Percentiles rank a stretch among this genome's conserved stretches.
Conservation (phyloP, 2,797 vertebrate species). For the Periophthalmus magnuspinnatus region DNA sequence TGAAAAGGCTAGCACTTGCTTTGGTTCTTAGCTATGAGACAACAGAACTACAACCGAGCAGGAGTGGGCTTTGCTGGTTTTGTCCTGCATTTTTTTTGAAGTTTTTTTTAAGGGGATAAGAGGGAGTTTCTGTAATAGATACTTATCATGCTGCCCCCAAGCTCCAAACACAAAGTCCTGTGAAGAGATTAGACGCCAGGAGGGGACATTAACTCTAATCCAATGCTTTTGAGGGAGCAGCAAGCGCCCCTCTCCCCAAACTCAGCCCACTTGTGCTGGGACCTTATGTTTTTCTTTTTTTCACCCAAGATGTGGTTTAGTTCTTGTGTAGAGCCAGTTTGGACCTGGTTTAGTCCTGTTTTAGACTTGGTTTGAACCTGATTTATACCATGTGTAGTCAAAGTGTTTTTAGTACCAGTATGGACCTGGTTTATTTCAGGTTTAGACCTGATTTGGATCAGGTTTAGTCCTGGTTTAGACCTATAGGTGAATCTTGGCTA, state of each 20-base stretch:
- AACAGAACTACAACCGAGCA: conserved; percentile 69
- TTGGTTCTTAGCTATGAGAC: conserved; percentile 77
- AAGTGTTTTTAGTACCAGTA: not conserved
- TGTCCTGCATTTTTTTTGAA: conserved; percentile 78
- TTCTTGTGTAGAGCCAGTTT: not conserved
- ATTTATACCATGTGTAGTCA: too few species aligned
- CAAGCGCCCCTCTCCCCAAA: conserved; percentile 61
- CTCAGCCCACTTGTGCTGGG: conserved; percentile 62
- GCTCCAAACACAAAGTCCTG: conserved; percentile 85
- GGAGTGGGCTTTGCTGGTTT: conserved; percentile 62
- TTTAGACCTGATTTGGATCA: not conserved
- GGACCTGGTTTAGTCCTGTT: not conserved
- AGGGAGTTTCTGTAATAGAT: conserved; percentile 87
- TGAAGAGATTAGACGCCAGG: conserved; percentile 87
- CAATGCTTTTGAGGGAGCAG: conserved; percentile 77
- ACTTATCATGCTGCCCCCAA: conserved; percentile 84
- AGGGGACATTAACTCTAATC: conserved; percentile 90
- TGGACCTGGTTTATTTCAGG: not conserved
- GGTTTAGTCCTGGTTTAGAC: not conserved
- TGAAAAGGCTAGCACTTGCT: conserved; percentile 82
- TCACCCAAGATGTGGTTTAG: not conserved
- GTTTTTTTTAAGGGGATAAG: conserved; percentile 64
- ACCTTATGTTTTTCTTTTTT: not conserved
- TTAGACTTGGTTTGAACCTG: not conserved
- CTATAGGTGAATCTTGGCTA: too few species aligned